Evolutionary conservation across 2,888 invertebrate genomes (phyloP).

Genomic region (Eustalomyia histrio): DNA sequence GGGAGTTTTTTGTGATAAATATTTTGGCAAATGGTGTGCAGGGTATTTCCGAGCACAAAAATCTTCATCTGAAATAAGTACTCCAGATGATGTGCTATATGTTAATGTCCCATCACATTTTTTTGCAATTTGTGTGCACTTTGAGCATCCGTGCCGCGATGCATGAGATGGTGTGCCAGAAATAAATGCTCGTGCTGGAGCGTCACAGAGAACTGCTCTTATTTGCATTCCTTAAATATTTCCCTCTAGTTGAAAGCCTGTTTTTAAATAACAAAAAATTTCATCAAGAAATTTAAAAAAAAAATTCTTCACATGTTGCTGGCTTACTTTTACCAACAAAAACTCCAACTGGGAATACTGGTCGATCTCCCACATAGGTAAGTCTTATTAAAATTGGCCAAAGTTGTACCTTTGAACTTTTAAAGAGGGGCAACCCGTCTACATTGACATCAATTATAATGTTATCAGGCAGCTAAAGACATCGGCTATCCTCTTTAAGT

Average conservation of each 20-base stretch:
- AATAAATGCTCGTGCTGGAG: too few species aligned
- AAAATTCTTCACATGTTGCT: slow-evolving; percentile 31
- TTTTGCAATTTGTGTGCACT: slow-evolving; percentile 28
- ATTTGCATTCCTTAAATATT: too few species aligned
- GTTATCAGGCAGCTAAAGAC: slow-evolving; percentile 30
- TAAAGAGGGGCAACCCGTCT: too few species aligned
- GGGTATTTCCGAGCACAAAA: too few species aligned
- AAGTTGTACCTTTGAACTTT: slow-evolving; percentile 26
- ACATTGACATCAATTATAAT: slow-evolving; percentile 32
- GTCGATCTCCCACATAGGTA: slow-evolving; percentile 25
- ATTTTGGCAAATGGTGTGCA: too few species aligned
- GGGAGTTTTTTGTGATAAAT: too few species aligned
- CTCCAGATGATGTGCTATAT: slow-evolving; percentile 40
- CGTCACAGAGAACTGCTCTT: too few species aligned
- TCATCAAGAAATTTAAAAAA: slow-evolving; percentile 32
- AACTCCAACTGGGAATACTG: slow-evolving; percentile 45
- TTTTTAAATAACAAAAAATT: too few species aligned
- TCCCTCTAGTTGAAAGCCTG: too few species aligned
- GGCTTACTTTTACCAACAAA: slow-evolving; percentile 46
- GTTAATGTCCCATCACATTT: slow-evolving; percentile 43
- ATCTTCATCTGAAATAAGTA: too few species aligned
- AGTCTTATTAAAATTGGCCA: slow-evolving; percentile 33
- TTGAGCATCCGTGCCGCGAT: slow-evolving; percentile 40
- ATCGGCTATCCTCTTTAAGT: slow-evolving; percentile 40
- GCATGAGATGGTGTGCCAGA: slow-evolving; percentile 38